Evolutionary conservation across 2,113 vertebrate species (phyloP), one percentile per base, ranked within the genome.

Genomic region (Oceanodroma tethys): DNA sequence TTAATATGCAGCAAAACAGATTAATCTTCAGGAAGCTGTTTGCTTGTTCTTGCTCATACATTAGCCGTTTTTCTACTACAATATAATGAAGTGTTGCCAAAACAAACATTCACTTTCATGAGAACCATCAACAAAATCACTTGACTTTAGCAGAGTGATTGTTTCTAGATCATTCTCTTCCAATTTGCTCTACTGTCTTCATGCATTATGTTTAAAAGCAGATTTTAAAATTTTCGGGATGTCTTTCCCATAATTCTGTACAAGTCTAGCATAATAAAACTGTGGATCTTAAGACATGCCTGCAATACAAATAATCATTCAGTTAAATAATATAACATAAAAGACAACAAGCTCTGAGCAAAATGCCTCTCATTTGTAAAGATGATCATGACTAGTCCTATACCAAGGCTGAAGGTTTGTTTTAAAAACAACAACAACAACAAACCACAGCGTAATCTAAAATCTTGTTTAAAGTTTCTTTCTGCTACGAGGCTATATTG

Each of bases 291-390:
- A 47, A 83, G 55, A 70, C 16, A 66, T 13, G 66, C 11, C 16
- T 74, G n/a, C 23, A 88, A 81, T 38, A 70, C 5, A 92, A 93
- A 88, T 48, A 90, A 73, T 26, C 8, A 55, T 52, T 59, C 29
- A 32, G 36, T 82, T 60, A 45, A 78, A 70, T 88, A 67, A 36
- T 55, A 19, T 42, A 27, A 42, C 22, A 52, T 30, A 36, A 86
- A 89, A 86, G 10, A 67, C 30, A 63, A 70, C 6, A 59, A 86
- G 34, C 50, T 88, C 71, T 38, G 66, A 93, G 86, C 34, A 95
- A 92, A 86, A 93, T 43, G 13, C 40, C 30, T 82, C 45, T 68
- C 42, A 87, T 93, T 92, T 90, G 14, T 66, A 95, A 95, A 97
- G 82, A 82, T 71, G 59, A 97, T 81, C 38, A 47, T 18, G 81